phyloP scores from a whole-genome alignment of 2,797 vertebrate species.

The Spondyliosoma cantharus region DNA sequence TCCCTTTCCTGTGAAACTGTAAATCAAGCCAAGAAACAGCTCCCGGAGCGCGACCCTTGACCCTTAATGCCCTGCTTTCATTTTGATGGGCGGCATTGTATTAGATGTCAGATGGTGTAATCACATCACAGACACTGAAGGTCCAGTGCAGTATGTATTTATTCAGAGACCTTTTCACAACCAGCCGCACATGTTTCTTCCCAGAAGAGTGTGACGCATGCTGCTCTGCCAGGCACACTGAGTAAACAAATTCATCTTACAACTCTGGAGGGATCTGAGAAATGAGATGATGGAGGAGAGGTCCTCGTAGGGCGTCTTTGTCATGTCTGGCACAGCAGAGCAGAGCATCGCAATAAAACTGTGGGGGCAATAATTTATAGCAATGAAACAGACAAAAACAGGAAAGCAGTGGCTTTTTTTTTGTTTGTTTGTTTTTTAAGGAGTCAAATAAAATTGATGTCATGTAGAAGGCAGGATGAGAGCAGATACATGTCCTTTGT shows the following conservation, averaged over 20 bases:
- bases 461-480: slow-evolving; percentile 17
- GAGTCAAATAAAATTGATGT: slow-evolving; percentile 2
- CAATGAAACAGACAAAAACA: not conserved
- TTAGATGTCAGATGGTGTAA: slow-evolving; percentile 63
- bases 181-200: slow-evolving; percentile 38
- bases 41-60: slow-evolving; percentile 9
- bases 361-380: not conserved
- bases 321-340: slow-evolving; percentile 16
- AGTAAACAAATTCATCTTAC: slow-evolving; percentile 70
- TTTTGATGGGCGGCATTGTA: slow-evolving; percentile 14
- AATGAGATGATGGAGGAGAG: slow-evolving; percentile 40
- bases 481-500: slow-evolving; percentile 60
- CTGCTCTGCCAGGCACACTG: slow-evolving; percentile 46
- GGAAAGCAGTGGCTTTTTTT: not conserved
- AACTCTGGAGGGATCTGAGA: slow-evolving; percentile 33
- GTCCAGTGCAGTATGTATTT: slow-evolving; percentile 23
- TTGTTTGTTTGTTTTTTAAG: not conserved
- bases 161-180: slow-evolving; percentile 57
- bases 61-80: slow-evolving; percentile 31
- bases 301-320: slow-evolving; percentile 27
- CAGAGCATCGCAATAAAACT: slow-evolving; percentile 13
- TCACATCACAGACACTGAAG: slow-evolving; percentile 41
- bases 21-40: not conserved
- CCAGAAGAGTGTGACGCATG: slow-evolving; percentile 51
- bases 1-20: not conserved